Conservation (phyloP, 2,797 vertebrate genomes). For the Phaenicophaeus curvirostris region DNA sequence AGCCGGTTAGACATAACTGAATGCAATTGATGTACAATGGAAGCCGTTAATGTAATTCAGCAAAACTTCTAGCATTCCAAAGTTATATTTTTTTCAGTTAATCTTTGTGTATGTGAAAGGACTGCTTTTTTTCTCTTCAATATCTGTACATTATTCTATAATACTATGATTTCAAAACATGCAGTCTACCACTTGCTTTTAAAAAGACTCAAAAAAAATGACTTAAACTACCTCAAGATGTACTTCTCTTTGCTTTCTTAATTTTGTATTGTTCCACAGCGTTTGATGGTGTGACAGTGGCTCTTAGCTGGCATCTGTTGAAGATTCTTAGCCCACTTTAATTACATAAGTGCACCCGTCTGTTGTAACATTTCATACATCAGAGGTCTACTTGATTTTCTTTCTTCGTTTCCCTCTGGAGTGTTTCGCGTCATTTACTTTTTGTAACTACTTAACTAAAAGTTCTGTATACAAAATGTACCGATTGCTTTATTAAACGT, state of each 20-base stretch:
- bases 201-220: not conserved
- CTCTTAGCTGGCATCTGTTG: not conserved
- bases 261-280: not conserved
- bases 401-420: not conserved
- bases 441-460: not conserved
- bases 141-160: not conserved
- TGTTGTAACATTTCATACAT: not conserved
- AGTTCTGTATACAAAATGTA: not conserved
- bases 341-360: not conserved
- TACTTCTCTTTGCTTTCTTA: not conserved
- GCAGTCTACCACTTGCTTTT: not conserved
- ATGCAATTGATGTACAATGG: not conserved
- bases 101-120: not conserved
- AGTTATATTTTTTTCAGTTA: not conserved
- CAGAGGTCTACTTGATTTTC: not conserved
- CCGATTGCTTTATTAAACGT: not conserved
- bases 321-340: not conserved
- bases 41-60: not conserved
- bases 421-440: constrained; percentile 1
- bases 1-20: not conserved
- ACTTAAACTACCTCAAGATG: not conserved
- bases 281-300: not conserved
- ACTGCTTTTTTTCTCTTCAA: not conserved
- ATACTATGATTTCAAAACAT: not conserved
- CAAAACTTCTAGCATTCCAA: not conserved